phyloP scores from a whole-genome alignment of 2,888 invertebrate species.

The Caenorhabditis sp. region DNA sequence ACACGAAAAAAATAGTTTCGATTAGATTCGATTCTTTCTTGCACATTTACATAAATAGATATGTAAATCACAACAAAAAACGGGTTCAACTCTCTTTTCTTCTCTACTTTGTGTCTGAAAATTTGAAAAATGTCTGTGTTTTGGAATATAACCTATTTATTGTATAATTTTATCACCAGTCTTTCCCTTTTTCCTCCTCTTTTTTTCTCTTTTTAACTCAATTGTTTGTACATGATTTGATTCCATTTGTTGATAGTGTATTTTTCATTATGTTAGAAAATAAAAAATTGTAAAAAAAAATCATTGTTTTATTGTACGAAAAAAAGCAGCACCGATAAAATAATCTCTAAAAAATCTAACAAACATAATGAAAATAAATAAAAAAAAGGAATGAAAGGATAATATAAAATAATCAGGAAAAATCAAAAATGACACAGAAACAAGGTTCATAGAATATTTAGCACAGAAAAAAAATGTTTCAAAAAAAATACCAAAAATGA shows the following conservation, averaged over 20 bases:
- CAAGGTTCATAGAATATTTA: not conserved
- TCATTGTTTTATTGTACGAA: too few species aligned
- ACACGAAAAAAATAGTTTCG: slow-evolving; percentile 23
- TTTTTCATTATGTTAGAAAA: not conserved
- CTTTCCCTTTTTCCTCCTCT: not conserved
- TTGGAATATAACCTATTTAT: not conserved
- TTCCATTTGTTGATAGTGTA: not conserved
- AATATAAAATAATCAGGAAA: not conserved
- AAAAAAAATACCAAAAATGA: not conserved
- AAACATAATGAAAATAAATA: not conserved
- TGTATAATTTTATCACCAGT: not conserved
- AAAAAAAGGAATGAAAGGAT: not conserved
- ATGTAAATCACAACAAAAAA: not conserved
- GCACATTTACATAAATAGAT: slow-evolving; percentile 2
- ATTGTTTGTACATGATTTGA: not conserved
- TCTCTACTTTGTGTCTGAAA: not conserved
- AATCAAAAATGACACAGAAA: not conserved
- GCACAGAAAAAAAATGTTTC: not conserved
- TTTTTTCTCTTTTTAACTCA: not conserved
- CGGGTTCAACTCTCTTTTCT: not conserved
- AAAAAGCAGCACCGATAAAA: not conserved
- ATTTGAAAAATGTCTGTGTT: not conserved
- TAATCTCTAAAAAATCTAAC: not conserved
- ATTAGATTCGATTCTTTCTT: slow-evolving; percentile 36
- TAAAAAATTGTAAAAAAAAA: not conserved